Evolutionary conservation across 2,113 vertebrate genomes (phyloP), one percentile per base, ranked within the genome.

Genomic region (Campylomormyrus tamandua): DNA sequence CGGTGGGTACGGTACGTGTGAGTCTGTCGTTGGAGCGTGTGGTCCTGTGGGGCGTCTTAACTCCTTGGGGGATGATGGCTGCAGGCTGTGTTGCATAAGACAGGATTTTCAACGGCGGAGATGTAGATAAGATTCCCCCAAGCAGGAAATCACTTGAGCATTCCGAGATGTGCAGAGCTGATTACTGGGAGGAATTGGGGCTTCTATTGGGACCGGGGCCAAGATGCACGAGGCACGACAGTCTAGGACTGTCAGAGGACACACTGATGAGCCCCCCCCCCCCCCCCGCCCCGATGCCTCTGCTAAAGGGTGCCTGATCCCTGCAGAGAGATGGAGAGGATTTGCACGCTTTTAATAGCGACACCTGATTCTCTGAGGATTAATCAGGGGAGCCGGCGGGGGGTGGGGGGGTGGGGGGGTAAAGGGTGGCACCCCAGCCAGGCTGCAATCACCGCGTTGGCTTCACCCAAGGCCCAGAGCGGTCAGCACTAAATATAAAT

Each of bases 341-440:
- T 96, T 96, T 95, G 91, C 46, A 87, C 89, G 91, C 94, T 94
- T 92, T 94, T 95, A 95, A 96, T 96, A 96, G 96, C 92, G 94
- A 88, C 94, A 95, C 95, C 95, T 96, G 95, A 42, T 95, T 96
- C 93, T 93, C 92, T 92, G 93, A 91, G 94, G 96, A 95, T 96
- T 96, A 96, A 92, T 90, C 89, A 92, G 92, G 93, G 93, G 94
- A 92, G 87, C 49, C 84, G 90, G 92, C 93, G 92, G 90, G 74
- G 87, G 83, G 90, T 89, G 90, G 90, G 90, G 31, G 87, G 83
- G 90, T 89, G 90, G 90, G 90, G 92, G 89, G 89, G 74, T 90
- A 92, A 89, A 87, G 90, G 90, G 31, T 87, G 87, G 42, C 24
- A 52, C 70, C 66, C 31, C 66, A 21, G 48, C 15, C 48, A 39